These are phyloP conservation scores for Gibbula magus DNA, from an alignment of 2,888 invertebrate genomes.

Conservation along the genomic window DNA sequence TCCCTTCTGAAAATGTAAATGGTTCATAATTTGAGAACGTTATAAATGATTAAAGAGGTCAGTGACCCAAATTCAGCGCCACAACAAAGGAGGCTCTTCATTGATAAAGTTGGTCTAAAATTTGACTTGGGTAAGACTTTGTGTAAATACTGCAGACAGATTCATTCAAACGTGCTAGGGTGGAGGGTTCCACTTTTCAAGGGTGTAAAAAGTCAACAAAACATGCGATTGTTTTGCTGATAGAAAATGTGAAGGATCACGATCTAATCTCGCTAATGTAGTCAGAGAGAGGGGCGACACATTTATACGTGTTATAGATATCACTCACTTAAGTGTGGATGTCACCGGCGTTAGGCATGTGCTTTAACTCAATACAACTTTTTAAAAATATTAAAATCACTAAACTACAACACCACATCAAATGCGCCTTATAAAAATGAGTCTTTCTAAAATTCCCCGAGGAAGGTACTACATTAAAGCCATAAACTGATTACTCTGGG, in stretches of 20 bases:
- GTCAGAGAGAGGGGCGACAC: too few species aligned
- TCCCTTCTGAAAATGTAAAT: conserved; percentile 50
- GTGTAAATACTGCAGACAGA: neutral
- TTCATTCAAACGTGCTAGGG: neutral
- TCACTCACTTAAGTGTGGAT: too few species aligned
- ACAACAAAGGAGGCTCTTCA: neutral
- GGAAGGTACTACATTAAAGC: too few species aligned
- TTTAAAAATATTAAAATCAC: too few species aligned
- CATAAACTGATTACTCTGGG: too few species aligned
- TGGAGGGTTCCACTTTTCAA: neutral
- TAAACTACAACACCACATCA: too few species aligned
- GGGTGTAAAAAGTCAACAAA: conserved; percentile 19
- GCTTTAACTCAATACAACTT: too few species aligned
- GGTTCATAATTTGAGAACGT: neutral
- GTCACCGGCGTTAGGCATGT: too few species aligned
- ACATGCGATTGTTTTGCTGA: neutral
- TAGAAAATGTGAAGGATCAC: neutral
- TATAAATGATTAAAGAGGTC: neutral
- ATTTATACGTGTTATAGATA: too few species aligned
- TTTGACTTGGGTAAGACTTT: neutral
- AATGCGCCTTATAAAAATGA: too few species aligned
- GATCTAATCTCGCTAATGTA: too few species aligned
- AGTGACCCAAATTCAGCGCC: neutral
- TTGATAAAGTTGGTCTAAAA: conserved; percentile 4
- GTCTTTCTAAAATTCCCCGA: too few species aligned